Evolutionary conservation across 2,888 invertebrate genomes (phyloP), one percentile per base, ranked within the genome.

Genomic region (Heliconius charithonia): DNA sequence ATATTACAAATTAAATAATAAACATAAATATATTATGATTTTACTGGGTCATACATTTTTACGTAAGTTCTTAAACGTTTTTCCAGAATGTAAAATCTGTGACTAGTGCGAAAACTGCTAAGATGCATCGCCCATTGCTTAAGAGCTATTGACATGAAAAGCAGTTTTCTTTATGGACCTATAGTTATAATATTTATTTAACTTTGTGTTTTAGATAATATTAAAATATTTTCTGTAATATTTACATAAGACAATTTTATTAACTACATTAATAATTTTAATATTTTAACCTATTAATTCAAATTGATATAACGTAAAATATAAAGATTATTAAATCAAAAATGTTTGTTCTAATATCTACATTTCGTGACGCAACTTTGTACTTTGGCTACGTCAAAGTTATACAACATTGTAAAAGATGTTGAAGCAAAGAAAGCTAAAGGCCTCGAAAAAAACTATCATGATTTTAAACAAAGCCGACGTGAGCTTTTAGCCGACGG

Each of bases 401-500:
- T 63, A 74, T 37, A 74, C 73, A 74, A 74, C 37, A 32, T 66
- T n/a, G 41, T 76, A 59, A 41, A 3, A 12, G 25, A 51, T 37
- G 25, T 76, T 9, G 3, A 32, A n/a, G 59, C 12, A 59, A 63
- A 41, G 25, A 19, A 74, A 63, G 25, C n/a, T 41, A 41, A 63
- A 27, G 37, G 19, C 27, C 63, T 45, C 51, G 29, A 71, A 77
- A 71, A 75, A 77, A 77, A 71, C 45, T 71, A 45, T 77, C 25
- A 63, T 37, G 29, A 77, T 71, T 77, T 70, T 77, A 29, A 76
- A 76, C 70, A 76, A 76, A 37, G 70, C 70, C 59, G 69, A n/a
- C 51, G 65, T 65, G 32, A 63, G 45, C 76, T 77, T 77, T 77
- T 70, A 69, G 25, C 69, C 76, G 59, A 62, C 63, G 63, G 19